Evolutionary conservation across 2,113 vertebrate genomes (phyloP), one percentile per base, ranked within the genome.

Genomic region (Neoarius graeffei): DNA sequence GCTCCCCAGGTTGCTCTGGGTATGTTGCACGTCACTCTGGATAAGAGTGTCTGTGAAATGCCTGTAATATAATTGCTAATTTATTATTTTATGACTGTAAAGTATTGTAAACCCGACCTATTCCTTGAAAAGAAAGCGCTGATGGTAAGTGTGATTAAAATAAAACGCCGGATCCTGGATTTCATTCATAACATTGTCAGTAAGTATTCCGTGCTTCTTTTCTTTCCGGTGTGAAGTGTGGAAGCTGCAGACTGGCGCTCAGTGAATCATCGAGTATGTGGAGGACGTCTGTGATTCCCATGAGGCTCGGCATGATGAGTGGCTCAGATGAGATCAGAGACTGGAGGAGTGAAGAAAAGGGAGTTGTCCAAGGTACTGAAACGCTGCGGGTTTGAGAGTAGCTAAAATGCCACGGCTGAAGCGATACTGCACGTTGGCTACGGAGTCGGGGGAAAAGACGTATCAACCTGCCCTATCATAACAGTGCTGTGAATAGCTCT

Each of bases 361-460:
- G 71, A 84, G 60, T 74, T 89, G 27, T 62, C 83, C 84, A 35
- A 59, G 64, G 84, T 64, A n/a, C 82, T 86, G 84, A 86, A 84
- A 86, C 52, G 81, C 59, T 54, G 10, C 9, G n/a, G 20, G 20
- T 81, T 64, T 64, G 56, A 85, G 73, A 48, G 76, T 91, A 81
- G 77, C 91, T 93, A 92, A 93, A 93, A 91, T 86, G 85, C 69
- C 74, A 87, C 17, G 48, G 84, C 83, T 79, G 66, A 57, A 80
- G 67, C 79, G 88, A 83, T 86, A 67, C 42, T 14, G 79, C n/a
- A 3, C 17, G 19, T 74, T 13, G 10, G 25, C 74, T 20, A 48
- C 6, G 23, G 76, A 83, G 85, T 87, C 83, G 59, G 48, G 84
- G 66, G 77, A 89, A n/a, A 30, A 81, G 25, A 87, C 76, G 25